Conservation (phyloP, 2,113 vertebrate genomes). For the Apodemus sylvaticus region DNA sequence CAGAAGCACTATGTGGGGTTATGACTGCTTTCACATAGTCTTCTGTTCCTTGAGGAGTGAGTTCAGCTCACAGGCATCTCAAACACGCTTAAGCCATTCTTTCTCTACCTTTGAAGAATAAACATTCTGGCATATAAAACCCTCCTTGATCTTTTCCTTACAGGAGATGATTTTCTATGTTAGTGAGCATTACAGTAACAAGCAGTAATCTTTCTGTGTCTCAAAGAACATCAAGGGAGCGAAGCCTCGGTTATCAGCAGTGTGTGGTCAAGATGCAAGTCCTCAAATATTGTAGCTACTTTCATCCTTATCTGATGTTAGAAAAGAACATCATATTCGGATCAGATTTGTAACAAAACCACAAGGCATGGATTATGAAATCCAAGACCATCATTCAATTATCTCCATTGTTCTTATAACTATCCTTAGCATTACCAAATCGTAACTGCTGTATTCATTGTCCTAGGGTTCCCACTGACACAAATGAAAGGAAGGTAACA, state of each 20-base stretch:
- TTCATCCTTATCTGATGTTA: constrained; percentile 24
- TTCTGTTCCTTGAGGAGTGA: constrained; percentile 62
- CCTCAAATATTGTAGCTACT: constrained; percentile 18
- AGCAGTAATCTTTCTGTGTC: constrained; percentile 27
- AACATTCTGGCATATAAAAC: constrained; percentile 23
- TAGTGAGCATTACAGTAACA: constrained; percentile 31
- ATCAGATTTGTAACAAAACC: neutral
- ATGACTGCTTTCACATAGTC: neutral
- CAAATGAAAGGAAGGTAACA: constrained; percentile 8
- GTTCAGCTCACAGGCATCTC: constrained; percentile 58
- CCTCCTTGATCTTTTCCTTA: constrained; percentile 42
- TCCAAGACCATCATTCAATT: neutral
- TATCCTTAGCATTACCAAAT: neutral
- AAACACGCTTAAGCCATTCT: neutral
- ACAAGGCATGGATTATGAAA: neutral
- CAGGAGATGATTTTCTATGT: constrained; percentile 48
- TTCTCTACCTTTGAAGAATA: constrained; percentile 3
- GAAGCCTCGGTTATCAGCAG: constrained; percentile 28
- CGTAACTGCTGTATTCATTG: neutral
- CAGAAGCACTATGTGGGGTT: neutral
- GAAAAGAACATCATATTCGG: constrained; percentile 63
- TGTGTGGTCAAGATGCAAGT: constrained; percentile 20
- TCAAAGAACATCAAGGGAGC: constrained; percentile 41
- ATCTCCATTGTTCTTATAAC: neutral
- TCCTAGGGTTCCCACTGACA: neutral